Percentiles rank a stretch among this genome's conserved stretches.
phyloP scores from a whole-genome alignment of 1,140 invertebrate genomes.

The Drosophila ercepeae region DNA sequence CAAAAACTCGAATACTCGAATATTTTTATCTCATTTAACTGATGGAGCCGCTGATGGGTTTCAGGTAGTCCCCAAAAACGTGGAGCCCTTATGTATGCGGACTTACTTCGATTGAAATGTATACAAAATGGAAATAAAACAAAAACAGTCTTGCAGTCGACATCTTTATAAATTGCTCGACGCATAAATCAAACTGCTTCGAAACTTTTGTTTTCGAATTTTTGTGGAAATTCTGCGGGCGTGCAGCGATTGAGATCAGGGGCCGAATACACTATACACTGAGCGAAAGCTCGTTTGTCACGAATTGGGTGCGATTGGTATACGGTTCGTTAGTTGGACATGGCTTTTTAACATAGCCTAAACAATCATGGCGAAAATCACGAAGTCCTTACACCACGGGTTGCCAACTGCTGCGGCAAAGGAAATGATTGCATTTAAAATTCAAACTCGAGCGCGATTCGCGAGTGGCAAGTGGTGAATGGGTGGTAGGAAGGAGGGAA shows the following conservation, averaged over 20 bases:
- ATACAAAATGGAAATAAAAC: slow-evolving; percentile 22
- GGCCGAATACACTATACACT: slow-evolving; percentile 20
- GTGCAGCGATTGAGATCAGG: slow-evolving; percentile 62
- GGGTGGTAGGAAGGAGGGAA: background rate
- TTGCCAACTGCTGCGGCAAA: slow-evolving; percentile 64
- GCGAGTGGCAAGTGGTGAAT: background rate
- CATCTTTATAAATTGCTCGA: slow-evolving; percentile 79
- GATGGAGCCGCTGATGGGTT: slow-evolving; percentile 28
- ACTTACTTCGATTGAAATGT: slow-evolving; percentile 43
- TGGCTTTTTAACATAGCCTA: slow-evolving; percentile 51
- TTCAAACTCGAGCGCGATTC: slow-evolving; percentile 68
- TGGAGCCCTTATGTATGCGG: slow-evolving; percentile 46
- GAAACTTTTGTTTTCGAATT: slow-evolving; percentile 54
- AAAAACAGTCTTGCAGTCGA: slow-evolving; percentile 51
- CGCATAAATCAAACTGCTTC: slow-evolving; percentile 65
- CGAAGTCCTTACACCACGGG: slow-evolving; percentile 68
- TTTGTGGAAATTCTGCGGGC: slow-evolving; percentile 73
- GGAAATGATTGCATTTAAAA: slow-evolving; percentile 83
- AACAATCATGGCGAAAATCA: slow-evolving; percentile 81
- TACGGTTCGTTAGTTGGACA: slow-evolving; percentile 64
- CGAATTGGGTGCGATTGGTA: slow-evolving; percentile 65
- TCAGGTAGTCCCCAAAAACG: slow-evolving; percentile 60
- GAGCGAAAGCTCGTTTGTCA: slow-evolving; percentile 54
- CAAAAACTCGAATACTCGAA: slow-evolving; percentile 31
- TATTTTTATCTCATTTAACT: slow-evolving; percentile 34